Conservation (phyloP, 2,888 invertebrate genomes). For the Ennomos quercinarius region DNA sequence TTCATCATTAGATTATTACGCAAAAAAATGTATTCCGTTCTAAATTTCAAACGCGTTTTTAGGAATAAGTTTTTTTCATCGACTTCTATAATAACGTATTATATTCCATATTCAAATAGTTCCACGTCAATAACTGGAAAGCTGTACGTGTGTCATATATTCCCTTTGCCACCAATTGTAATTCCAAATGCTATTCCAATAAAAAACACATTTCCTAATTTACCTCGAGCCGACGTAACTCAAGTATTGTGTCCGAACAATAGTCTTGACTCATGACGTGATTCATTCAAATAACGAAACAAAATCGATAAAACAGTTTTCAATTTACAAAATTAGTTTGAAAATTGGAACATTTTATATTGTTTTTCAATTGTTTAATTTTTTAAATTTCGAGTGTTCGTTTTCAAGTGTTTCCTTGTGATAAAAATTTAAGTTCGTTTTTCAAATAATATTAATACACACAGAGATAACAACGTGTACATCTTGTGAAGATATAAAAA, state of each 20-base stretch:
- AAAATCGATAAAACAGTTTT: conserved; percentile 53
- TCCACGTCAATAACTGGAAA: conserved; percentile 74
- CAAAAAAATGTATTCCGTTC: no score
- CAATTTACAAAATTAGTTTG: conserved; percentile 21
- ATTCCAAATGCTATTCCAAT: conserved; percentile 78
- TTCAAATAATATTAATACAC: no score
- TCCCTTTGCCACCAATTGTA: conserved; percentile 61
- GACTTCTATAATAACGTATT: no score
- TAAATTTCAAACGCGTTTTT: no score
- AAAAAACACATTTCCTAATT: conserved; percentile 84
- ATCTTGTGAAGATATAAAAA: neutral
- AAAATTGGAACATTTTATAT: no score
- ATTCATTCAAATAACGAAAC: conserved; percentile 77
- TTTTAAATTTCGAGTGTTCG: no score
- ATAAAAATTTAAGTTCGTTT: no score
- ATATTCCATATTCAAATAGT: conserved; percentile 51
- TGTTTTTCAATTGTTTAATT: no score
- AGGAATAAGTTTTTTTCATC: no score
- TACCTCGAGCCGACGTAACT: conserved; percentile 63
- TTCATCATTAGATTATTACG: no score
- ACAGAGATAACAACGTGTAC: neutral
- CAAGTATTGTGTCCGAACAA: conserved; percentile 74
- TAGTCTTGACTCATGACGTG: conserved; percentile 79
- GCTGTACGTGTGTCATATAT: conserved; percentile 66
- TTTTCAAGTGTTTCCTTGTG: no score